Percentiles rank a stretch among this genome's conserved stretches.
Evolutionary conservation across 2,113 vertebrate genomes (phyloP).

Genomic region (Bolborhynchus lineola): DNA sequence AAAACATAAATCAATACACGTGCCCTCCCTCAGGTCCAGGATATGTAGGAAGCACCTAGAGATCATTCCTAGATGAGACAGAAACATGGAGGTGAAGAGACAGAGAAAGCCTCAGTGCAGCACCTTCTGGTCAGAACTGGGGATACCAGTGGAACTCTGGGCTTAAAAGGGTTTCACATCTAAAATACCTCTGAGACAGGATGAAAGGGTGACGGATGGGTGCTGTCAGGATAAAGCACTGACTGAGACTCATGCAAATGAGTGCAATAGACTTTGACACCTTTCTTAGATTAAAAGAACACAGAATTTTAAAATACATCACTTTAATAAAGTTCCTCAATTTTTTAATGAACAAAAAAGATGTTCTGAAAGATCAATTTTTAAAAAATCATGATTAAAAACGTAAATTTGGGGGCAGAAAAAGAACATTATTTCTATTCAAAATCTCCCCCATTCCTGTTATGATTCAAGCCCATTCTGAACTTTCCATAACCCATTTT

Average conservation of each 20-base stretch:
- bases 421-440: background rate
- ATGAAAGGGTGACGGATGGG: background rate
- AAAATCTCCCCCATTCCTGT: background rate
- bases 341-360: background rate
- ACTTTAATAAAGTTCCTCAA: background rate
- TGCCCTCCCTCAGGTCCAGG: background rate
- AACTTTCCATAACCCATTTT: background rate
- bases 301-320: background rate
- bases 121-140: background rate
- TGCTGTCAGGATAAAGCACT: background rate
- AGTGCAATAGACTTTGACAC: background rate
- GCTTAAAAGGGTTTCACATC: background rate
- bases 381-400: background rate
- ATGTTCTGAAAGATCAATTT: background rate
- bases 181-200: background rate
- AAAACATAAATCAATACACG: background rate
- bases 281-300: background rate
- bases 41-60: background rate
- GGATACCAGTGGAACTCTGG: background rate
- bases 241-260: background rate
- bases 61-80: background rate
- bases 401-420: fast-evolving
- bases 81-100: background rate
- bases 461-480: background rate
- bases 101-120: background rate